A percentile compares a stretch with the other conserved stretches of the same genome.
Conservation (phyloP, 2,888 invertebrate genomes). For the Himalopsyche anomala region DNA sequence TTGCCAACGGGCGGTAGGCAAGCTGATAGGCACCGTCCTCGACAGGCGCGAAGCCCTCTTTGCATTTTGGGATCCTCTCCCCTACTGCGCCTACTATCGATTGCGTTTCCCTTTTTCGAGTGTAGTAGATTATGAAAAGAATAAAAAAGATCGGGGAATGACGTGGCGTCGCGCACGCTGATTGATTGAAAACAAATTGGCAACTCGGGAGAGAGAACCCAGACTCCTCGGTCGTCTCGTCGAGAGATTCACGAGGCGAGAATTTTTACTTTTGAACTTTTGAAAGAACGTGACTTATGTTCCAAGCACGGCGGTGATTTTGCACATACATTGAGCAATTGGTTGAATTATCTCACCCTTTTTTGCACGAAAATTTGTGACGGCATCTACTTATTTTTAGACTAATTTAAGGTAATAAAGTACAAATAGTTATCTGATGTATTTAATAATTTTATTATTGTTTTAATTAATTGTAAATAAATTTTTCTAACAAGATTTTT, state of each 20-base stretch:
- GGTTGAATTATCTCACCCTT: not conserved
- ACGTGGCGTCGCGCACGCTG: slow-evolving; percentile 44
- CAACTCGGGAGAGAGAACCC: slow-evolving; percentile 60
- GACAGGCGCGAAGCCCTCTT: slow-evolving; percentile 89
- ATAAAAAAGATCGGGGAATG: slow-evolving; percentile 67
- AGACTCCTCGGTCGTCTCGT: slow-evolving; percentile 55
- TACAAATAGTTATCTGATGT: slow-evolving; percentile 51
- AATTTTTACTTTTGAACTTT: too few species aligned
- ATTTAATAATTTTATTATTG: slow-evolving; percentile 38
- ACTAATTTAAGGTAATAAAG: slow-evolving; percentile 49
- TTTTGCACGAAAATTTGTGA: not conserved
- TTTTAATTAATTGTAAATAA: slow-evolving; percentile 17
- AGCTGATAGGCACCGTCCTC: slow-evolving; percentile 81
- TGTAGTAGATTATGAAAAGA: slow-evolving; percentile 76
- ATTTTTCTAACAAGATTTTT: too few species aligned
- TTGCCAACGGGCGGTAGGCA: slow-evolving; percentile 78
- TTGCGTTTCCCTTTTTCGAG: slow-evolving; percentile 84
- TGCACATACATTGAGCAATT: not conserved
- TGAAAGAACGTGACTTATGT: not conserved
- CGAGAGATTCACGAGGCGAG: not conserved
- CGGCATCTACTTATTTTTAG: slow-evolving; percentile 49
- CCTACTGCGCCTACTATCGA: slow-evolving; percentile 91
- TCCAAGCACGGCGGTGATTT: not conserved
- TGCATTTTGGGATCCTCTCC: slow-evolving; percentile 90
- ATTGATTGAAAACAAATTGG: slow-evolving; percentile 39